Evolutionary conservation across 2,888 invertebrate genomes (phyloP).

Genomic region (Sclerodermus sp.): DNA sequence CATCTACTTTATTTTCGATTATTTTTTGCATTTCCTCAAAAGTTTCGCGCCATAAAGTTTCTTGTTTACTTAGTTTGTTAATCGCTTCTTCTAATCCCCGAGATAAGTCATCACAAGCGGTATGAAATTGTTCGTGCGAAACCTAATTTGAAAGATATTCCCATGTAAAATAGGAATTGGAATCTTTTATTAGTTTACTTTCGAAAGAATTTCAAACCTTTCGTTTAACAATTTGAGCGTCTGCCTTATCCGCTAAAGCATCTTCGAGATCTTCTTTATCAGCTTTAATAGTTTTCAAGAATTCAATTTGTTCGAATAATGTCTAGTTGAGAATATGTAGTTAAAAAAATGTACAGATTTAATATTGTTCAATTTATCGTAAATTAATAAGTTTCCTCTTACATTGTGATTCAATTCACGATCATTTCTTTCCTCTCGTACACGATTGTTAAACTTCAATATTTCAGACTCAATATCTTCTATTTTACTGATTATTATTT

Average conservation of each 20-base stretch:
- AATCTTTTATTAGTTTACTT: background rate
- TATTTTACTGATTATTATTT: constrained; percentile 54
- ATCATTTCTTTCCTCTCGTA: constrained; percentile 63
- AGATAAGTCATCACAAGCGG: constrained; percentile 69
- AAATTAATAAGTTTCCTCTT: constrained; percentile 10
- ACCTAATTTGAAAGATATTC: constrained; percentile 23
- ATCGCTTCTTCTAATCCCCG: constrained; percentile 68
- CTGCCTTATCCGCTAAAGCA: constrained; percentile 75
- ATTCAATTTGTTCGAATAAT: constrained; percentile 67
- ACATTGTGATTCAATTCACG: constrained; percentile 63
- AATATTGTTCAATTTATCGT: too few species aligned
- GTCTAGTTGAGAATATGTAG: constrained; percentile 52
- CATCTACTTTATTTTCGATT: constrained; percentile 69
- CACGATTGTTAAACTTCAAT: constrained; percentile 51
- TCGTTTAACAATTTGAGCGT: constrained; percentile 67
- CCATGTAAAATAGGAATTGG: background rate
- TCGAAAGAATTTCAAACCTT: constrained; percentile 60
- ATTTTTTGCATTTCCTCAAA: constrained; percentile 69
- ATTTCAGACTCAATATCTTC: constrained; percentile 56
- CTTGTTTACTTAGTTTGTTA: constrained; percentile 66
- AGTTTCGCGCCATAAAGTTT: constrained; percentile 67
- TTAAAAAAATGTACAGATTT: background rate
- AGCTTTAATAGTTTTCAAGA: constrained; percentile 69
- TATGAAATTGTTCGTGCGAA: constrained; percentile 72
- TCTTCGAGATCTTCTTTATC: constrained; percentile 73